These are phyloP conservation scores for Holacanthus passer DNA, from an alignment of 2,113 vertebrate genomes.

Conservation along the genomic window DNA sequence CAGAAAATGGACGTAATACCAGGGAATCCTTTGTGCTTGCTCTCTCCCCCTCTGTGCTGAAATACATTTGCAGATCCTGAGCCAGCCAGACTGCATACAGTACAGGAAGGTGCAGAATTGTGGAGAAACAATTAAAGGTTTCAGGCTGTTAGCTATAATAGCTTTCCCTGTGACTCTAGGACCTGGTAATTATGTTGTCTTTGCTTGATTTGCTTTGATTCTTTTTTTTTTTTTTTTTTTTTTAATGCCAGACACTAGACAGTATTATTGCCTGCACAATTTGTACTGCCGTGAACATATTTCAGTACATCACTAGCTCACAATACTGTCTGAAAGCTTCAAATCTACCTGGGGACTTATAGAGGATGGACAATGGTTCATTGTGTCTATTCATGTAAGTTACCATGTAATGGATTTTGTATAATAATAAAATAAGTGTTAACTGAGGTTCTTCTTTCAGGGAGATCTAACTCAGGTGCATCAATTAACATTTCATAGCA, in stretches of 20 bases:
- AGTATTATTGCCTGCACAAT: background rate
- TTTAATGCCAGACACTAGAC: conserved; percentile 1
- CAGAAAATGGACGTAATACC: background rate
- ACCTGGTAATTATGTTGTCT: conserved; percentile 61
- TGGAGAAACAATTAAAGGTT: conserved; percentile 63
- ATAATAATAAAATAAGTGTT: background rate
- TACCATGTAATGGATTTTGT: background rate
- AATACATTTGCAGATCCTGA: conserved; percentile 31
- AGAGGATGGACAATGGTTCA: background rate
- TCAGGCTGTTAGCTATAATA: conserved; percentile 48
- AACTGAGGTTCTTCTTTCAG: background rate
- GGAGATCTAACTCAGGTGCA: background rate
- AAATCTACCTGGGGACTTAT: background rate
- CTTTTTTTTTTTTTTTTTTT: background rate
- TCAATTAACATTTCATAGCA: too few species aligned
- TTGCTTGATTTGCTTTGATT: conserved; percentile 15
- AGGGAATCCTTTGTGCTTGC: conserved; percentile 13
- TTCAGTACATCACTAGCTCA: background rate
- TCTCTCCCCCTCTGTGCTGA: conserved; percentile 4
- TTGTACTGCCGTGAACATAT: conserved; percentile 1
- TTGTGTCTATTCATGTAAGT: background rate
- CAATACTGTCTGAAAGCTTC: background rate
- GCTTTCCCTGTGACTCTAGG: conserved; percentile 20
- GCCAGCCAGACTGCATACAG: conserved; percentile 32
- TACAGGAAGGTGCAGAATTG: conserved; percentile 31